Conservation (phyloP, 2,797 vertebrate species). For the Varecia variegata region DNA sequence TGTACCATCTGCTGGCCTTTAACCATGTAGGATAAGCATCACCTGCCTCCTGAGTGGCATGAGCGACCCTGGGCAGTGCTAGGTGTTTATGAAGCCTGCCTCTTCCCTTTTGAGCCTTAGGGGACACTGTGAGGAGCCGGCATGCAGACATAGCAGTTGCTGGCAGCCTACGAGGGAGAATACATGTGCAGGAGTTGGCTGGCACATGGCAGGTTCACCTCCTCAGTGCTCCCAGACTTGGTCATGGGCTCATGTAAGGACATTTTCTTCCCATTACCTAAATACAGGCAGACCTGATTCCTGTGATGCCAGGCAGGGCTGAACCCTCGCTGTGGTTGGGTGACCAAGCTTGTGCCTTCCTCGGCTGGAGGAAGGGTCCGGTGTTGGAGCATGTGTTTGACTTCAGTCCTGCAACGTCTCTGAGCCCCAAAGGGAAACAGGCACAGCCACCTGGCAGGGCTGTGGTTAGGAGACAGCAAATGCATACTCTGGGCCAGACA, state of each 20-base stretch:
- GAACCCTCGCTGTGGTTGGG: neutral
- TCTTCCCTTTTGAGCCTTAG: neutral
- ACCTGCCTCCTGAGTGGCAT: too few species aligned
- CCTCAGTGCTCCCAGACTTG: neutral
- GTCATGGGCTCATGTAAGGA: neutral
- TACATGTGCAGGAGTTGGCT: too few species aligned
- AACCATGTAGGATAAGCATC: neutral
- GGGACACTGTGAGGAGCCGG: neutral
- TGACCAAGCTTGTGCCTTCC: neutral
- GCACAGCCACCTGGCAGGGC: neutral
- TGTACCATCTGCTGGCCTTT: neutral
- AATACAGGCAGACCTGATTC: neutral
- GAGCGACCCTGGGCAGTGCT: neutral
- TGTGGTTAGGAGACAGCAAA: neutral
- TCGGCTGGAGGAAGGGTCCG: neutral
- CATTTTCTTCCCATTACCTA: neutral
- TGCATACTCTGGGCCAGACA: neutral
- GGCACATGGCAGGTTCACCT: neutral
- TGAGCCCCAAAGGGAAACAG: neutral
- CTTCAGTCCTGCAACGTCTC: neutral
- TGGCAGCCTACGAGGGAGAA: neutral
- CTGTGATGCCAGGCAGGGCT: neutral
- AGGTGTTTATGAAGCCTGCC: neutral
- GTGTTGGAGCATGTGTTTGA: neutral
- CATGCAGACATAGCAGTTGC: neutral